phyloP scores from a whole-genome alignment of 2,797 vertebrate species.

The Epinephelus malabaricus region DNA sequence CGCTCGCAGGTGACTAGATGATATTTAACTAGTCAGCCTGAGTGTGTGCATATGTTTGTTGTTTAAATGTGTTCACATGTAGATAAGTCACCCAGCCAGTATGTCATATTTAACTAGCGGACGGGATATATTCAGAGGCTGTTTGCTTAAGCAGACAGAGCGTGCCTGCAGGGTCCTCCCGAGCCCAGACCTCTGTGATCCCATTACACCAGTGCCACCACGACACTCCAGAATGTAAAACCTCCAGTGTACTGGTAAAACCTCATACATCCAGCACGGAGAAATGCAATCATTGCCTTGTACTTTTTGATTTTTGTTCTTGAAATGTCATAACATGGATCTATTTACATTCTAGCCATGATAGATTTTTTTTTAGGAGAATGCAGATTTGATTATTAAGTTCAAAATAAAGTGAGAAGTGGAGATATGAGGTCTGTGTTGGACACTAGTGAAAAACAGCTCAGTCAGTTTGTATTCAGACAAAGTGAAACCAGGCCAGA shows the following conservation, averaged over 20 bases:
- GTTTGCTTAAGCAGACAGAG: conserved; percentile 69
- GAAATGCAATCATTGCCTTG: not conserved
- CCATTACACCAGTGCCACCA: conserved; percentile 60
- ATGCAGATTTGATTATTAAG: conserved; percentile 7
- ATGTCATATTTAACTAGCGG: conserved; percentile 68
- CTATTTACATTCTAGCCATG: not conserved
- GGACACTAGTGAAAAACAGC: conserved; percentile 16
- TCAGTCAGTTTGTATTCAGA: conserved; percentile 41
- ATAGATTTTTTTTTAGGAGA: not conserved
- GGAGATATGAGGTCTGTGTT: conserved; percentile 7
- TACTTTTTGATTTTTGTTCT: not conserved
- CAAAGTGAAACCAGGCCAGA: conserved; percentile 15
- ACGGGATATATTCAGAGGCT: conserved; percentile 41
- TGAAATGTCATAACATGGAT: not conserved
- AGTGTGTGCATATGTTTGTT: conserved; percentile 9
- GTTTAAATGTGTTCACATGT: conserved; percentile 42
- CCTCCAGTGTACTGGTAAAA: conserved; percentile 20
- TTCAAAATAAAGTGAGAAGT: not conserved
- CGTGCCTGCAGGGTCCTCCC: conserved; percentile 56
- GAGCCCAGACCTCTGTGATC: conserved; percentile 63
- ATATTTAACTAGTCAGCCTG: conserved; percentile 47
- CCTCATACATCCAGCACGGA: conserved; percentile 17
- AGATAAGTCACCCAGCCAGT: conserved; percentile 32
- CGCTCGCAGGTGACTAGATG: conserved; percentile 22
- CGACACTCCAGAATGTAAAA: conserved; percentile 54